Base-by-base conservation (phyloP, 2,797 vertebrate species). In the Rhinella marina region DNA sequence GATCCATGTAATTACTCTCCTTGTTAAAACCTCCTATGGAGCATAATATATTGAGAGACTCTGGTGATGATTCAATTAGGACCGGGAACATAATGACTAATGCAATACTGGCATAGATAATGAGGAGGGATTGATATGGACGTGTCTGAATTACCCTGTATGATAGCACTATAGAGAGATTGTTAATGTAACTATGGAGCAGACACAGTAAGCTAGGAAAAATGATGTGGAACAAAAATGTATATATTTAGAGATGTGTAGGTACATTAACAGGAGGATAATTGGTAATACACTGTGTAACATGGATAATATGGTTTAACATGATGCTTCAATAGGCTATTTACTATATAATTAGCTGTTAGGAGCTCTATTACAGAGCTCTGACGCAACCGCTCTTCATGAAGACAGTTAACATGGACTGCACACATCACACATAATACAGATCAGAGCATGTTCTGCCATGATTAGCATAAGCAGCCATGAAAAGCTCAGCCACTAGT, bases 41-140 rank as follows among this genome's bases (percentile, higher is more conserved):
- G n/a, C n/a, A 56, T 81, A 73, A 85, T 88, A n/a, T n/a, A 85
- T 75, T 75, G 41, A 56, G 25, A 52, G 23, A n/a, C 48, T 81
- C 32, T 62, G 82, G 12, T 88, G 82, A 81, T 85, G 82, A 88
- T 88, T 75, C 13, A 61, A 88, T 88, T 88, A 85, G n/a, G 21
- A 32, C 14, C 2, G 56, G 12, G 50, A 88, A 81, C 81, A 50
- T 54, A 85, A 88, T 88, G 82, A 56, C 25, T n/a, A 16, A 59
- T 68, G 48, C 52, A 54, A 48, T 73, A 14, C 50, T 56, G 23
- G 17, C 56, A 66, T 56, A 66, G 29, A 41, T 85, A 79, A 84
- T 81, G 87, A 83, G 81, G 61, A 32, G 17, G 13, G 50, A 48
- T n/a, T 25, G 48, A 41, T 41, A 12, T 52, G 81, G 19, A 48